These are phyloP conservation scores for Thermophis baileyi DNA, from an alignment of 2,113 vertebrate species.

Conservation along the genomic window DNA sequence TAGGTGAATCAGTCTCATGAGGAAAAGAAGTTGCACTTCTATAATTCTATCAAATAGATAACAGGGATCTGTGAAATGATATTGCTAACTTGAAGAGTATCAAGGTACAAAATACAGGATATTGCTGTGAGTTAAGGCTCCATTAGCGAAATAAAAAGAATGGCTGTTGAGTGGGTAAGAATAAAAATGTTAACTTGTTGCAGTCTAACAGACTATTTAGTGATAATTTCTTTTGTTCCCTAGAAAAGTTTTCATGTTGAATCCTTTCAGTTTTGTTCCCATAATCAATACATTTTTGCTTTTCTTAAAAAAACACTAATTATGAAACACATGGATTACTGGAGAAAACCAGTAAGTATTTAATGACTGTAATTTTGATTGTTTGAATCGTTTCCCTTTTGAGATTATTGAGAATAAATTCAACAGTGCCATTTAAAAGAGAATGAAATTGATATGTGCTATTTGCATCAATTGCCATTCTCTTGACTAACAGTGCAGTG, in stretches of 20 bases:
- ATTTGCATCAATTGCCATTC: not conserved
- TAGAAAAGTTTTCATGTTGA: not conserved
- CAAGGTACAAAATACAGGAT: rapidly evolving
- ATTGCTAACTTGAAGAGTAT: rapidly evolving
- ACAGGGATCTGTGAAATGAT: not conserved
- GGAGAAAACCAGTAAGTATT: not conserved
- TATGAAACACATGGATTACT: not conserved
- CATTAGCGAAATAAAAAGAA: rapidly evolving
- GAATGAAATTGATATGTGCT: not conserved
- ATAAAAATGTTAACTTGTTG: not conserved
- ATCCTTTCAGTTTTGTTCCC: not conserved
- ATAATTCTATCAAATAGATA: not conserved
- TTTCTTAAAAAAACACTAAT: not conserved
- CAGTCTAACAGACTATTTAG: not conserved
- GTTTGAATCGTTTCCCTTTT: not conserved
- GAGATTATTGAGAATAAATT: not conserved
- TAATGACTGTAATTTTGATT: not conserved
- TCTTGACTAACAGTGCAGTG: not conserved
- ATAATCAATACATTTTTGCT: not conserved
- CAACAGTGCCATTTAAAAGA: not conserved
- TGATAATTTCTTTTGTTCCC: not conserved
- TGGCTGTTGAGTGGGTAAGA: not conserved
- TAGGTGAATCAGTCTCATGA: not conserved
- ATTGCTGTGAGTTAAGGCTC: rapidly evolving
- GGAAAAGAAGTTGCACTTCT: not conserved